phyloP scores from a whole-genome alignment of 2,113 vertebrate genomes.

The Dendrocopos noguchii region DNA sequence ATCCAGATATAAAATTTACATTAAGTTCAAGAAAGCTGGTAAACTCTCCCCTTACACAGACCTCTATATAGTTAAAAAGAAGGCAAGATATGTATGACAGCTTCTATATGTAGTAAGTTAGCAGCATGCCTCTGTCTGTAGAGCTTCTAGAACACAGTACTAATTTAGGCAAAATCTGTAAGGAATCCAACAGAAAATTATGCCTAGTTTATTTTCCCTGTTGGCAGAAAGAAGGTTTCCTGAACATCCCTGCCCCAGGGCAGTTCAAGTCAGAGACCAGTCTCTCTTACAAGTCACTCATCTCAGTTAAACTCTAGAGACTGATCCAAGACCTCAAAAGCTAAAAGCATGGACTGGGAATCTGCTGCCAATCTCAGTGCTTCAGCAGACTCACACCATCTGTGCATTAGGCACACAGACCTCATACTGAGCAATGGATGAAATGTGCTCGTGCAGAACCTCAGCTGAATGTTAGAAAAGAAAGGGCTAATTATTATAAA shows the following conservation, averaged over 20 bases:
- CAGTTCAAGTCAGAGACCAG: neutral
- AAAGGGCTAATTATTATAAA: conserved; percentile 24
- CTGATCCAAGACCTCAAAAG: conserved; percentile 41
- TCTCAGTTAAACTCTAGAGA: neutral
- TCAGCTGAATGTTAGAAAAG: neutral
- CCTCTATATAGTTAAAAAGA: neutral
- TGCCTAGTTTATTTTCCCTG: neutral
- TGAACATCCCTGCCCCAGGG: neutral
- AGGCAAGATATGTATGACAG: neutral
- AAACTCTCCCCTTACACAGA: neutral
- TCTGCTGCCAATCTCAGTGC: neutral
- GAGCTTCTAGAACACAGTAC: neutral
- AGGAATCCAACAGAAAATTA: neutral
- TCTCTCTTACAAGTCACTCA: conserved; percentile 1
- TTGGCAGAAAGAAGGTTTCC: neutral
- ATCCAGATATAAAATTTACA: neutral
- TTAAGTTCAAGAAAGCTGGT: neutral
- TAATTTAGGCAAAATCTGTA: neutral
- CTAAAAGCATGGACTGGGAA: neutral
- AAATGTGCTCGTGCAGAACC: conserved; percentile 22
- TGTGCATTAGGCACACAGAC: conserved; percentile 14
- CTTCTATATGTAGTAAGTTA: neutral
- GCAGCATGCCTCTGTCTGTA: neutral
- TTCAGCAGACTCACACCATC: conserved; percentile 35
- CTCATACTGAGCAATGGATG: conserved; percentile 6